Base-by-base conservation (phyloP, 2,888 invertebrate genomes). In the Seira sanloemensis region DNA sequence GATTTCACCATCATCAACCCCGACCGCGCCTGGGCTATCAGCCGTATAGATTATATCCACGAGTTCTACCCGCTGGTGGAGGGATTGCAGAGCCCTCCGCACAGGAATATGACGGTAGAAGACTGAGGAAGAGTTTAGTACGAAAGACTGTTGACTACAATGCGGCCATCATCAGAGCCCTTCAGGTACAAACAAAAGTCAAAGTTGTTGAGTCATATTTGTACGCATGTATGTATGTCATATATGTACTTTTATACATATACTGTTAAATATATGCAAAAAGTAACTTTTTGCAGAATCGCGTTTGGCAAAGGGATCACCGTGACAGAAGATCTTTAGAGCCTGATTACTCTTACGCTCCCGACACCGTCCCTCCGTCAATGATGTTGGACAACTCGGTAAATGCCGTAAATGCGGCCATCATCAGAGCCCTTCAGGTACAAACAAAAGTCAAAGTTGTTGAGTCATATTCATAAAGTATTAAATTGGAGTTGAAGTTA, bases 111-210 rank as follows among this genome's bases (percentile, higher is more conserved):
- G 98, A 98, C 93, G 98, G 98, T 84, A 98, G 98, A 92, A 94
- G 98, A 88, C 93, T 98, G 90, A 93, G 98, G 90, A 98, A 98
- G 93, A 97, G 98, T 89, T 97, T 98, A 87, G 97, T 98, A 95
- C 94, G 98, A 89, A 98, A 98, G 93, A 99, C 98, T 37, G 98
- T 99, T 77, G 99, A 99, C 92, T 98, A 98, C 92, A 98, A 98
- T 93, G 95, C 98, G 21, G 95, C 98, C 50, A 96, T 98, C 90
- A 96, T 98, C 86, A 96, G 96, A 91, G 96, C 96, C 90, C 92
- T 99, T 90, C 97, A 98, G 94, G 96, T 96, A 92, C 91, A 91
- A 90, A 26, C 24, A n/a, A n/a, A n/a, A n/a, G n/a, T n/a, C n/a
- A n/a, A n/a, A n/a, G n/a, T n/a, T n/a, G n/a, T n/a, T n/a, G n/a